Evolutionary conservation across 2,888 invertebrate species (phyloP).

Genomic region (Melolontha melolontha): DNA sequence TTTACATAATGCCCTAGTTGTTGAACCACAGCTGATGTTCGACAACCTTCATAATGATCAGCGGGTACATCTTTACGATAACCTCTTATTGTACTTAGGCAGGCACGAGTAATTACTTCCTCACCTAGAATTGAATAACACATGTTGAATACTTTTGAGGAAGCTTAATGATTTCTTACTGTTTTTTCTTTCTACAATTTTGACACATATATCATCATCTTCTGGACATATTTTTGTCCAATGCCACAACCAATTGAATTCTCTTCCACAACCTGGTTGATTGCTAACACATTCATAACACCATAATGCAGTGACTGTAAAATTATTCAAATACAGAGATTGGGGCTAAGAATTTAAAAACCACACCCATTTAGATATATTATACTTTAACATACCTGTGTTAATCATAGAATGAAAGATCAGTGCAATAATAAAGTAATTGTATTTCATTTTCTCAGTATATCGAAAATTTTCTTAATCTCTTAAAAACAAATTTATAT

Average conservation of each 20-base stretch:
- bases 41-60: slow-evolving; percentile 91
- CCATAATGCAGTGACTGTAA: slow-evolving; percentile 76
- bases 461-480: background rate
- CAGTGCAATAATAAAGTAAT: background rate
- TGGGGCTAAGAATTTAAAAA: slow-evolving; percentile 7
- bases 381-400: slow-evolving; percentile 11
- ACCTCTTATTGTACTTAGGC: slow-evolving; percentile 81
- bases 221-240: slow-evolving; percentile 87
- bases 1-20: slow-evolving; percentile 89
- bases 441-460: slow-evolving; percentile 17
- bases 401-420: slow-evolving; percentile 1
- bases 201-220: slow-evolving; percentile 88
- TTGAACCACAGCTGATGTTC: slow-evolving; percentile 82
- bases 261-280: slow-evolving; percentile 87
- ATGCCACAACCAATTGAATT: slow-evolving; percentile 84
- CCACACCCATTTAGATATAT: slow-evolving; percentile 27
- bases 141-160: background rate
- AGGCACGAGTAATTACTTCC: slow-evolving; percentile 85
- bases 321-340: background rate
- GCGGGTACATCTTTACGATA: slow-evolving; percentile 90
- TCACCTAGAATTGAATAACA: slow-evolving; percentile 71
- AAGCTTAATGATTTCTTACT: slow-evolving; percentile 67
- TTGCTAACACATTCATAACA: slow-evolving; percentile 92
- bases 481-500: background rate
- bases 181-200: slow-evolving; percentile 87